phyloP scores from a whole-genome alignment of 2,888 invertebrate species.

The Trilocha varians region DNA sequence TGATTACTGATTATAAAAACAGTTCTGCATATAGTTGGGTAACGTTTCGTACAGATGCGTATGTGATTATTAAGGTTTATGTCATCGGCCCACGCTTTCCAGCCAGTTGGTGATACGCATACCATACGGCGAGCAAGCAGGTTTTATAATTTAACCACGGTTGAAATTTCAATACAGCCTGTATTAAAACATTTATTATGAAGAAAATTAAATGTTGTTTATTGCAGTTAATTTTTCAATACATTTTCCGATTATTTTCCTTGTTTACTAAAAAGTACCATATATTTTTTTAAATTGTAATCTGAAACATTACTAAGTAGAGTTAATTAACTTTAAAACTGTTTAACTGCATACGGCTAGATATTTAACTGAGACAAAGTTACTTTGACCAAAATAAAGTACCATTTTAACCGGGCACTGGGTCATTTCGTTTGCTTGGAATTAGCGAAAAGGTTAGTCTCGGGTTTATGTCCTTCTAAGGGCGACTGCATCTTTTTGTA shows the following conservation, averaged over 20 bases:
- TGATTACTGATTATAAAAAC: constrained; percentile 15
- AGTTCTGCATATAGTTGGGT: constrained; percentile 2
- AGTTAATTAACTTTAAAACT: too few relatives aligned
- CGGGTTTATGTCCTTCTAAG: background rate
- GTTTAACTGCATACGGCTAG: too few relatives aligned
- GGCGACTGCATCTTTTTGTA: background rate
- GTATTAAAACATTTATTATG: background rate
- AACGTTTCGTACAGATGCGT: constrained; percentile 12
- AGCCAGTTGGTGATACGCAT: background rate
- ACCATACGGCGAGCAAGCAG: background rate
- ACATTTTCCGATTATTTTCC: too few relatives aligned
- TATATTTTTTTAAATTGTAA: too few relatives aligned
- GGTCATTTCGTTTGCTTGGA: background rate
- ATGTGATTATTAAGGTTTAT: constrained; percentile 15
- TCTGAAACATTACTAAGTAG: too few relatives aligned
- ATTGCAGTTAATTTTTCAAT: too few relatives aligned
- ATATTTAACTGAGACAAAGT: too few relatives aligned
- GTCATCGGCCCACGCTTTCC: constrained; percentile 7
- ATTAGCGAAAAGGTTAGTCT: background rate
- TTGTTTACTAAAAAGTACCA: too few relatives aligned
- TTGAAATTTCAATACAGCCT: background rate
- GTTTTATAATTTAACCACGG: background rate
- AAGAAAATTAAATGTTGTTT: background rate
- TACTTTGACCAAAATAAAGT: background rate
- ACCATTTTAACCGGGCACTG: background rate